A percentile compares a stretch with the other conserved stretches of the same genome.
Conservation (phyloP, 2,113 vertebrate species). For the Gallinago media region DNA sequence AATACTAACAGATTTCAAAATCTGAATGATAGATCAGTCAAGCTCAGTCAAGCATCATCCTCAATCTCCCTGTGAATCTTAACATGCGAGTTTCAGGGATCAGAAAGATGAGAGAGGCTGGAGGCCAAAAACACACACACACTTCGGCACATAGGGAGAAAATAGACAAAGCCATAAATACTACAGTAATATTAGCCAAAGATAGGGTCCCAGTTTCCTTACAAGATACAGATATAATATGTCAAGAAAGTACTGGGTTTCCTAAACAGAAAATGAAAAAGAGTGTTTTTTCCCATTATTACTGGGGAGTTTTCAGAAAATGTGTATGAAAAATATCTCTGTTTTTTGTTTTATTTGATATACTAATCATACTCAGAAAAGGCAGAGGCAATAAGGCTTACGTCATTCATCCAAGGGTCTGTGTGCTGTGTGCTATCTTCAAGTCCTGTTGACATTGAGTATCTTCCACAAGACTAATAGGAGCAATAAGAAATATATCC, state of each 20-base stretch:
- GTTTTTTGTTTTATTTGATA: background rate
- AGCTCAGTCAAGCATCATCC: background rate
- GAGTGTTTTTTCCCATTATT: background rate
- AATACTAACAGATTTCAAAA: background rate
- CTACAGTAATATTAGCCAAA: background rate
- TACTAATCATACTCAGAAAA: background rate
- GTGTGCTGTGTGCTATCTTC: background rate
- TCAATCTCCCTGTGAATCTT: background rate
- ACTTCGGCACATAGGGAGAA: background rate
- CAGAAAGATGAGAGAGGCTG: background rate
- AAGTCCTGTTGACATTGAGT: background rate
- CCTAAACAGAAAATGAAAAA: background rate
- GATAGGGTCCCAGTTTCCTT: background rate
- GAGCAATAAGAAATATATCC: background rate
- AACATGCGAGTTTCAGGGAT: background rate
- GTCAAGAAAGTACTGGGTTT: background rate
- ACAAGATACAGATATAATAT: accelerated
- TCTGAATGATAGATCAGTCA: background rate
- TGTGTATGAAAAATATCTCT: background rate
- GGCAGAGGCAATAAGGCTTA: background rate
- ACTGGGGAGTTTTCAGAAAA: background rate
- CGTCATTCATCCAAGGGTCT: background rate
- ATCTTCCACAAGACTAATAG: background rate
- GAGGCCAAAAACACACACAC: background rate
- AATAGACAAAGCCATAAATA: background rate